Base-by-base conservation (phyloP, 1,140 invertebrate genomes). In the Linepithema humile region DNA sequence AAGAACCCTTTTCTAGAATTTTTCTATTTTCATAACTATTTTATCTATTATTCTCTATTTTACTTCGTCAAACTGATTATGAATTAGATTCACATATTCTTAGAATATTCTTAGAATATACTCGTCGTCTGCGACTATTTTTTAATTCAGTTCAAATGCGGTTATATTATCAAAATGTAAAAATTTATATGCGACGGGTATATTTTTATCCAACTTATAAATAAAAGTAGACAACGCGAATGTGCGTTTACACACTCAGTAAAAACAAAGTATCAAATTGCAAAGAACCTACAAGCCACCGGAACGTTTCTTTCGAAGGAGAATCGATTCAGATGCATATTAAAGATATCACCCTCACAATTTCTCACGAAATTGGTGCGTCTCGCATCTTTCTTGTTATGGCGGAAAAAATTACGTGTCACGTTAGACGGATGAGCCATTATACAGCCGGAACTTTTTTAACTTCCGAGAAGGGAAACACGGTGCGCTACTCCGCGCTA, bases 361-460 rank as follows among this genome's bases (percentile, higher is more conserved):
- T 77, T 48, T 77, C 65, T 23, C 20, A 48, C 26, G 15, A 65
- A 48, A 65, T 77, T 64, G 29, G 23, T 26, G 29, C 23, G 0
- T 6, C 17, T 29, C 38, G 45, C 20, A 40, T 40, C 43, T 50
- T 40, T 53, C 32, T 77, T 65, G 74, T 53, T 38, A 38, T 20
- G n/a, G 40, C 20, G 45, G 32, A 67, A 78, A 78, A 53, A 40
- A 78, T 53, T 78, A 53, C 62, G 32, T 55, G 62, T 65, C 45
- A 67, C 62, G 45, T 67, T 67, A 53, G 32, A 78, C 32, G 29
- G 62, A 67, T 67, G 60, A 53, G 40, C 59, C 15, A 48, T 64
- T 75, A 74, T 32, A 77, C 45, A 40, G 48, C n/a, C 29, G 15
- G 40, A 48, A 50, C 20, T 65, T 77, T n/a, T 77, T 35, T 45